Evolutionary conservation across 2,888 invertebrate species (phyloP).

Genomic region (Mesorhabditis sp.): DNA sequence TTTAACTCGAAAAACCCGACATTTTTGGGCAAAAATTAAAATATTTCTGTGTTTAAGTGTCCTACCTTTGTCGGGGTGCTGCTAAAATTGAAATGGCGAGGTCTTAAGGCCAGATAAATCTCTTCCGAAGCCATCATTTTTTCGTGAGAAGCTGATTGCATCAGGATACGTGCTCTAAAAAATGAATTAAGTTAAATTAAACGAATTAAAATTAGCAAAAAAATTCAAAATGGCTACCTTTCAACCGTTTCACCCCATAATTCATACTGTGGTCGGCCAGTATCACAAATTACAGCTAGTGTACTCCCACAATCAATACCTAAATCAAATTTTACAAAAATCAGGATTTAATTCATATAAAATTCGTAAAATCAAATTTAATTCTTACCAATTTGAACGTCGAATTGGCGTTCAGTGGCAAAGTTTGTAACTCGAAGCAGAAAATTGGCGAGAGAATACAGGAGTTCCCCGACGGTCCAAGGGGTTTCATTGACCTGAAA

Average conservation of each 20-base stretch:
- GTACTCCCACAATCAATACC: slow-evolving; percentile 52
- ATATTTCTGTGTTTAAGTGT: too few relatives aligned
- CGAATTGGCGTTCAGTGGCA: slow-evolving; percentile 46
- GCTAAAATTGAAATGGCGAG: slow-evolving; percentile 46
- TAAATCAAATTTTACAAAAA: slow-evolving; percentile 14
- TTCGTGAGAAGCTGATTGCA: slow-evolving; percentile 34
- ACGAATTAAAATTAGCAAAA: not conserved
- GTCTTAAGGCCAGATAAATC: slow-evolving; percentile 51
- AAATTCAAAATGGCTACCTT: not conserved
- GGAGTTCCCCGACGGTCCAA: slow-evolving; percentile 53
- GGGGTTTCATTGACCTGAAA: slow-evolving; percentile 49
- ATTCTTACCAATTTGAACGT: slow-evolving; percentile 44
- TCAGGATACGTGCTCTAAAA: slow-evolving; percentile 26
- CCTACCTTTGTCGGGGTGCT: slow-evolving; percentile 23
- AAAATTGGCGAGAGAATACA: slow-evolving; percentile 46
- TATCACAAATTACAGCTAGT: slow-evolving; percentile 46
- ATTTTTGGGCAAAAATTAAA: too few relatives aligned
- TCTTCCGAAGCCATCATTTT: slow-evolving; percentile 37
- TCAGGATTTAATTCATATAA: slow-evolving; percentile 1
- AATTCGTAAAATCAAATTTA: not conserved
- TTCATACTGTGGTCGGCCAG: slow-evolving; percentile 50
- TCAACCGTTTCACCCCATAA: slow-evolving; percentile 39
- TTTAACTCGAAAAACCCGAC: too few relatives aligned
- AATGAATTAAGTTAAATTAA: not conserved
- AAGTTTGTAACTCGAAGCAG: slow-evolving; percentile 38